Conservation (phyloP, 2,888 invertebrate species). For the Nephrotoma flavescens region DNA sequence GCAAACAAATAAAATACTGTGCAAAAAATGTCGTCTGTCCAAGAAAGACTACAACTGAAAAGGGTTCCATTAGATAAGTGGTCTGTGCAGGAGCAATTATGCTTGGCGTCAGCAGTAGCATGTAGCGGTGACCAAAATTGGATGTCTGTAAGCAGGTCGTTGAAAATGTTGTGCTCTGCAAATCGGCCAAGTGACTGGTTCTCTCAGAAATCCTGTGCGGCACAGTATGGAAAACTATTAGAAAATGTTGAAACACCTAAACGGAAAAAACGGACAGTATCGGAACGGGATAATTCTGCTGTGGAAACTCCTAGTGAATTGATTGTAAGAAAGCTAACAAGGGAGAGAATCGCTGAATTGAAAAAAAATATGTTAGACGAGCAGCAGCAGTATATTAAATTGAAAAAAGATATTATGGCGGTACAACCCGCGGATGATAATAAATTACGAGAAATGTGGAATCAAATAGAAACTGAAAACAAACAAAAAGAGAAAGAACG, state of each 20-base stretch:
- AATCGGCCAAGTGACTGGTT: constrained; percentile 75
- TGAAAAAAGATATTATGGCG: constrained; percentile 43
- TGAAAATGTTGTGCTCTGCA: constrained; percentile 63
- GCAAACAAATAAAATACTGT: neutral
- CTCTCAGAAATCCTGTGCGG: constrained; percentile 78
- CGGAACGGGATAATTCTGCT: constrained; percentile 18
- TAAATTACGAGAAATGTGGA: constrained; percentile 57
- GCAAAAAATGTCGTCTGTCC: constrained; percentile 18
- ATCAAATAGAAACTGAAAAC: constrained; percentile 56
- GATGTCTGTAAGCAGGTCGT: constrained; percentile 70
- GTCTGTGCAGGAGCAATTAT: constrained; percentile 71
- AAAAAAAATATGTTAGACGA: constrained; percentile 54
- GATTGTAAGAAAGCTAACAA: constrained; percentile 59
- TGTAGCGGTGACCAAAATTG: constrained; percentile 83
- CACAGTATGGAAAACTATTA: constrained; percentile 69
- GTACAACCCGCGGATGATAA: constrained; percentile 47
- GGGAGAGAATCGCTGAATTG: constrained; percentile 65
- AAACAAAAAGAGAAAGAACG: constrained; percentile 53
- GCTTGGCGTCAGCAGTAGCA: constrained; percentile 71
- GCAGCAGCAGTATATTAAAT: constrained; percentile 54
- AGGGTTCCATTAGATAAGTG: constrained; percentile 66
- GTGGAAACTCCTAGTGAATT: constrained; percentile 61
- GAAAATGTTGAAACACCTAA: constrained; percentile 75
- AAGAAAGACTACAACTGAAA: constrained; percentile 35
- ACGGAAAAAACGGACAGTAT: constrained; percentile 56